These are phyloP conservation scores for Paratilapia polleni DNA, from an alignment of 2,113 vertebrate genomes.

Conservation along the genomic window DNA sequence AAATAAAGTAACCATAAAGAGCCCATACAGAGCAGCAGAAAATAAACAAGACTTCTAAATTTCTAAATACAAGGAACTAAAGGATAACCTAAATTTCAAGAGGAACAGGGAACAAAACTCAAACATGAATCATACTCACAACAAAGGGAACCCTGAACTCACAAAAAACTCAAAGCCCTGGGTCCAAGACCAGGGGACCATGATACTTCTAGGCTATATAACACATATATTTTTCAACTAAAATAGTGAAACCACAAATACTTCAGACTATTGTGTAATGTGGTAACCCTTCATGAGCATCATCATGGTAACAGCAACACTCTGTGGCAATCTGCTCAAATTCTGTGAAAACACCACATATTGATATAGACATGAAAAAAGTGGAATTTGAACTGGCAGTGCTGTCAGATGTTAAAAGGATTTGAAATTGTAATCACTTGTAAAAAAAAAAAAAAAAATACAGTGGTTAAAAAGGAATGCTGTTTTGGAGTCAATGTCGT, in stretches of 20 bases:
- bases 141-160: too few species aligned
- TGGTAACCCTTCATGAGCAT: background rate
- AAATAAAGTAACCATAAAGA: too few species aligned
- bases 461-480: constrained; percentile 27
- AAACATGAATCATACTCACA: too few species aligned
- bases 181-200: too few species aligned
- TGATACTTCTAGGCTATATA: too few species aligned
- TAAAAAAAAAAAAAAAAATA: background rate
- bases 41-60: too few species aligned
- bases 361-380: background rate
- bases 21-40: too few species aligned
- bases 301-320: background rate
- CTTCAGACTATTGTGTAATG: background rate
- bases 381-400: background rate
- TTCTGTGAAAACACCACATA: background rate
- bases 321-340: constrained; percentile 1
- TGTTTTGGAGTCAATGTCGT: background rate
- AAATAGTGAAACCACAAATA: background rate
- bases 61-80: too few species aligned
- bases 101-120: too few species aligned
- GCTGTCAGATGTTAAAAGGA: background rate
- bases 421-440: constrained; percentile 14
- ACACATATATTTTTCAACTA: too few species aligned
- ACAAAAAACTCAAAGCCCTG: too few species aligned
- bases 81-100: too few species aligned